Percentiles rank a stretch among this genome's conserved stretches.
Conservation (phyloP, 2,113 vertebrate genomes). For the Ovibos moschatus region DNA sequence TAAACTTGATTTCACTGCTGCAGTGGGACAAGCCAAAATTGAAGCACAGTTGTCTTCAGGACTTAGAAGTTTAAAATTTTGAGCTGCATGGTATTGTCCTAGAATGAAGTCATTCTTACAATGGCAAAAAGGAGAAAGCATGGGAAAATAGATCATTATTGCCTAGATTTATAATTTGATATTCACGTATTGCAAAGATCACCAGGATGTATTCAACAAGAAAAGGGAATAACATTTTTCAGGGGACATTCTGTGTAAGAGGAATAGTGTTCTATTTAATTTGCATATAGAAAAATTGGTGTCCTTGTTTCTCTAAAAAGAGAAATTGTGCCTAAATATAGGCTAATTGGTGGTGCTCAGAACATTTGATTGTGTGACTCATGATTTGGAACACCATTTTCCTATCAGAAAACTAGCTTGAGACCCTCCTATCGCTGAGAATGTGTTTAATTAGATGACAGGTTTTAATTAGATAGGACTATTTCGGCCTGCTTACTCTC, state of each 20-base stretch:
- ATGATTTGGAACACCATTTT: neutral
- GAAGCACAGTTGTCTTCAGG: neutral
- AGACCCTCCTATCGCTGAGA: neutral
- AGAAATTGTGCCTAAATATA: neutral
- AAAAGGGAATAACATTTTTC: neutral
- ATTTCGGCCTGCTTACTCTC: neutral
- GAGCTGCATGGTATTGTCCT: neutral
- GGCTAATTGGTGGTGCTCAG: neutral
- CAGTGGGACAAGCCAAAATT: neutral
- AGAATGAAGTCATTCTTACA: neutral
- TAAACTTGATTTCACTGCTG: conserved; percentile 37
- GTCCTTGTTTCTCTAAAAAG: neutral
- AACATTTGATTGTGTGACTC: neutral
- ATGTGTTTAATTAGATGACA: conserved; percentile 15
- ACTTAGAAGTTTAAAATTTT: conserved; percentile 5
- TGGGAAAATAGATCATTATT: neutral
- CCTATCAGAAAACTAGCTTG: neutral
- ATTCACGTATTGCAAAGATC: neutral
- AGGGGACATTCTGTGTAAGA: neutral
- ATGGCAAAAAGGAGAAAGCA: neutral
- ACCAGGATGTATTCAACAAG: neutral
- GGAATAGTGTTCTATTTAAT: neutral
- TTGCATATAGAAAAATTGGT: neutral
- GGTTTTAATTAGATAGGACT: conserved; percentile 23
- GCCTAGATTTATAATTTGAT: neutral